phyloP scores from a whole-genome alignment of 1,140 invertebrate species.

The Yoshiicerus persimilis region DNA sequence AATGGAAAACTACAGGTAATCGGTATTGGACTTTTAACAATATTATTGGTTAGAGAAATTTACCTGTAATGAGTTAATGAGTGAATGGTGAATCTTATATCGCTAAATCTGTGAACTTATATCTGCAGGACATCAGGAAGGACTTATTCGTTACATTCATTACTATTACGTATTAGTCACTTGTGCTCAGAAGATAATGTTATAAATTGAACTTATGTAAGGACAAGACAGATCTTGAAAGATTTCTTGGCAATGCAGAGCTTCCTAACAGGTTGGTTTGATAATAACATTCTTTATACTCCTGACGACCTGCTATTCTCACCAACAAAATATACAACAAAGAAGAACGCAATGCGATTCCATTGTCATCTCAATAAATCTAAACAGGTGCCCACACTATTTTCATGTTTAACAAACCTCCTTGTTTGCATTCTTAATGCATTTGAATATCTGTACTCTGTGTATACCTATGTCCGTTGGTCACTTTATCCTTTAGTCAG shows the following conservation, averaged over 20 bases:
- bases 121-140: too few species aligned
- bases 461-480: background rate
- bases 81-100: too few species aligned
- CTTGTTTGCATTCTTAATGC: background rate
- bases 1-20: too few species aligned
- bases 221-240: background rate
- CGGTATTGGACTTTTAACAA: too few species aligned
- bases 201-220: background rate
- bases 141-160: too few species aligned
- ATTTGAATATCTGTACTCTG: background rate
- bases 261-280: background rate
- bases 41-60: too few species aligned
- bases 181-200: background rate
- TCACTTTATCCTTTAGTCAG: background rate
- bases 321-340: background rate
- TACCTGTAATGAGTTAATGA: too few species aligned
- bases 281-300: conserved; percentile 1
- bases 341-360: background rate
- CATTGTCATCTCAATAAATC: background rate
- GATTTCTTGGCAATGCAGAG: background rate
- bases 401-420: too few species aligned
- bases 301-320: conserved; percentile 6
- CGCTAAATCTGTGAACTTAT: too few species aligned
- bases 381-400: background rate
- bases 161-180: too few species aligned